A percentile compares a stretch with the other conserved stretches of the same genome.
Conservation (phyloP, 2,113 vertebrate genomes). For the Rattus norvegicus region DNA sequence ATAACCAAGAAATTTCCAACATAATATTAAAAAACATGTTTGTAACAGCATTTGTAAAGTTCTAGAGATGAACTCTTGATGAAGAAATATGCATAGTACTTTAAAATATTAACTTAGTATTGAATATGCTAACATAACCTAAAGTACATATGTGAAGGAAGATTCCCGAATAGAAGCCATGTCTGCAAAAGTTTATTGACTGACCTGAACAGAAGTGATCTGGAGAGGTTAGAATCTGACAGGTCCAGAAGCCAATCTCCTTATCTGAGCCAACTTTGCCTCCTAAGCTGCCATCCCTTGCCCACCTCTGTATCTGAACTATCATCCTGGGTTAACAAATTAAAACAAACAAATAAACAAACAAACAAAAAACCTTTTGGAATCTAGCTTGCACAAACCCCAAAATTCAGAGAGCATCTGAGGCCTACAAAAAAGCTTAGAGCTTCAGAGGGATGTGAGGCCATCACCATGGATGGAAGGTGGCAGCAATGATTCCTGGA, state of each 20-base stretch:
- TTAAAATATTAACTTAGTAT: neutral
- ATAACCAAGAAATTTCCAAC: neutral
- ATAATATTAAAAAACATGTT: neutral
- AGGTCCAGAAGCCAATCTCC: neutral
- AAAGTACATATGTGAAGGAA: neutral
- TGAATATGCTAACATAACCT: neutral
- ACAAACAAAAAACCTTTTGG: neutral
- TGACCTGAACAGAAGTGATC: neutral
- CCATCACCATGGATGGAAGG: neutral
- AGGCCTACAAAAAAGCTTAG: neutral
- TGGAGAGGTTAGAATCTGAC: neutral
- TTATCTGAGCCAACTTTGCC: neutral
- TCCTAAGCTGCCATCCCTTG: neutral
- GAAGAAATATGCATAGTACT: neutral
- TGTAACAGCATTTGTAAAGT: neutral
- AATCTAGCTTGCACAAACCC: neutral
- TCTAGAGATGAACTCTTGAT: conserved; percentile 18
- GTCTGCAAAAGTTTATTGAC: neutral
- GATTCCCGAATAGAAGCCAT: neutral
- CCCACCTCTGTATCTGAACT: neutral
- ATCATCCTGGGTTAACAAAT: neutral
- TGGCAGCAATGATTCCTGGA: neutral
- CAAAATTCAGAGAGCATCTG: neutral
- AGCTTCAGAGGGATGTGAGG: neutral
- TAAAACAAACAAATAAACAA: neutral